phyloP scores from a whole-genome alignment of 2,888 invertebrate species.

The Lepeophtheirus nordmannii region DNA sequence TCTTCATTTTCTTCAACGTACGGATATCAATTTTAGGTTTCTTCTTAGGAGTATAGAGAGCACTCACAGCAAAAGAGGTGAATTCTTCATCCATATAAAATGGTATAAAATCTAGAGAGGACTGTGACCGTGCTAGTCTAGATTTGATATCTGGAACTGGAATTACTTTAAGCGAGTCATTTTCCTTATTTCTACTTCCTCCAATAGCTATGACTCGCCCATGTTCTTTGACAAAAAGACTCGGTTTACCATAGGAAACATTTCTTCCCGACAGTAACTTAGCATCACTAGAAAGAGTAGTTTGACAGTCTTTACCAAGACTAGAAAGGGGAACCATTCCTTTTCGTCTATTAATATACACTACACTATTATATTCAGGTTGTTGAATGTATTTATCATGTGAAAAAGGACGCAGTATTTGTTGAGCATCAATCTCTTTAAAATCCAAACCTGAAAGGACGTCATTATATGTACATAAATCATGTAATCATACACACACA shows the following conservation, averaged over 20 bases:
- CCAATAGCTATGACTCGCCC: slow-evolving; percentile 16
- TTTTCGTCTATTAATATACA: slow-evolving; percentile 7
- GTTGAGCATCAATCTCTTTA: slow-evolving; percentile 18
- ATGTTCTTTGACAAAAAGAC: slow-evolving; percentile 16
- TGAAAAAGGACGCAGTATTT: slow-evolving; percentile 12
- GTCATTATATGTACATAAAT: neutral
- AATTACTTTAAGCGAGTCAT: neutral
- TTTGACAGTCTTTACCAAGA: slow-evolving; percentile 10
- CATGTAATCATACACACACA: neutral
- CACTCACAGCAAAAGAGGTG: neutral
- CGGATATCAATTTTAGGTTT: neutral
- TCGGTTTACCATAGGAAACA: slow-evolving; percentile 13
- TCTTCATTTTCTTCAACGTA: neutral
- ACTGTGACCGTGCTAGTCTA: neutral
- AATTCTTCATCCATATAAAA: slow-evolving; percentile 17
- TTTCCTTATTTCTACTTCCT: slow-evolving; percentile 3
- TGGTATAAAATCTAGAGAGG: neutral
- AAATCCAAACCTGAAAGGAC: slow-evolving; percentile 3
- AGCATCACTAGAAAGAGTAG: slow-evolving; percentile 1
- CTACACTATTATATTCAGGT: slow-evolving; percentile 10
- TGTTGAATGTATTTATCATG: slow-evolving; percentile 23
- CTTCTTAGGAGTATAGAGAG: neutral
- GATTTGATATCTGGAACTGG: neutral
- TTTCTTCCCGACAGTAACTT: slow-evolving; percentile 16
- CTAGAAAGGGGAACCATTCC: slow-evolving; percentile 22